These are phyloP conservation scores for Melanargia galathea DNA, from an alignment of 2,888 invertebrate species.

Conservation along the genomic window DNA sequence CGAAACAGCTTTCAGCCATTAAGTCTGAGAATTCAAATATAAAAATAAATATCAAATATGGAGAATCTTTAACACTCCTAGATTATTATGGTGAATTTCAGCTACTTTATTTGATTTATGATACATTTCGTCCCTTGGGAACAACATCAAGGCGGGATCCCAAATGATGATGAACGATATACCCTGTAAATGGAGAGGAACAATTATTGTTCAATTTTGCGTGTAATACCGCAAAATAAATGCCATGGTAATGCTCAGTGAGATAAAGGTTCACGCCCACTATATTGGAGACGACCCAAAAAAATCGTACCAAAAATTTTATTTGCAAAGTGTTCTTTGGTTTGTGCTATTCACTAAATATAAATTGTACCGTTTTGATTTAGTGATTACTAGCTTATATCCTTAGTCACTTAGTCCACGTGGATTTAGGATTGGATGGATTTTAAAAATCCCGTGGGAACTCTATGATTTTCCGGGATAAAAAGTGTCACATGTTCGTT, in stretches of 20 bases:
- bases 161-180: constrained; percentile 25
- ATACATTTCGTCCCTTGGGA: not conserved
- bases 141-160: constrained; percentile 5
- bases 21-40: no score
- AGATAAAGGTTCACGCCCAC: not conserved
- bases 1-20: no score
- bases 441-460: no score
- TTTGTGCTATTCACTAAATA: not conserved
- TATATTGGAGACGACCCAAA: not conserved
- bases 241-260: constrained; percentile 1
- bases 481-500: no score
- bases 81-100: no score
- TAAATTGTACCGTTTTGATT: not conserved
- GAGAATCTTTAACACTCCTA: no score
- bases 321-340: not conserved
- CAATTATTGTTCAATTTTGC: constrained; percentile 30
- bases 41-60: no score
- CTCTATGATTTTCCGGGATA: no score
- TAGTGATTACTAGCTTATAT: no score
- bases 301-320: not conserved
- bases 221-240: constrained; percentile 3
- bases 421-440: no score
- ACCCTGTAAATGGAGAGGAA: constrained; percentile 10
- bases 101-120: no score
- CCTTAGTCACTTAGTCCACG: no score